phyloP scores from a whole-genome alignment of 2,797 vertebrate species.

The Adrianichthys oophorus region DNA sequence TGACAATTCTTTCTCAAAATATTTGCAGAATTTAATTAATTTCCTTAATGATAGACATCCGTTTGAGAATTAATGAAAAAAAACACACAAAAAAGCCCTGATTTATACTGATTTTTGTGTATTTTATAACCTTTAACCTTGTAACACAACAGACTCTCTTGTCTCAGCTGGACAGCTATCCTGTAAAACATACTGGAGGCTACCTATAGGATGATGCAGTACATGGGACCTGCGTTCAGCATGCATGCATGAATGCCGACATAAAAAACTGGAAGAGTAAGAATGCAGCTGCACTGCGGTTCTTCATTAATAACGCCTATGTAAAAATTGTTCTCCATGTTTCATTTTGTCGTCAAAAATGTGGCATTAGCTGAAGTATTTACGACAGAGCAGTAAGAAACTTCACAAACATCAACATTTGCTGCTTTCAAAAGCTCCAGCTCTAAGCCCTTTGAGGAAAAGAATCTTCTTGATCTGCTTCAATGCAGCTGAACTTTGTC shows the following conservation, averaged over 20 bases:
- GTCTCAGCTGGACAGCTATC: constrained; percentile 23
- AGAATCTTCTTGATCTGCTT: constrained; percentile 50
- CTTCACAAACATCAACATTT: constrained; percentile 18
- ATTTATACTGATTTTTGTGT: constrained; percentile 25
- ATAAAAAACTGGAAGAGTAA: constrained; percentile 12
- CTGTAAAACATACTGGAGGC: constrained; percentile 18
- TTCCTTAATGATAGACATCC: constrained; percentile 9
- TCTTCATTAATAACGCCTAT: constrained; percentile 28
- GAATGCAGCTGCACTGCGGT: constrained; percentile 9
- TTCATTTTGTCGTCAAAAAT: constrained; percentile 22
- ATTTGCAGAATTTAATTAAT: constrained; percentile 1
- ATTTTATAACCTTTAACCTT: constrained; percentile 36
- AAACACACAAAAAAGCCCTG: constrained; percentile 28
- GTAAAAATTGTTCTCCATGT: constrained; percentile 20
- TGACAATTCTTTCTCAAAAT: constrained; percentile 15
- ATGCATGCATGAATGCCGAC: constrained; percentile 23
- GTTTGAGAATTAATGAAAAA: constrained; percentile 23
- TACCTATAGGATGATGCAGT: constrained; percentile 16
- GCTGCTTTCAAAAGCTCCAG: constrained; percentile 40
- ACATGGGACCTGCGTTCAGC: constrained; percentile 16
- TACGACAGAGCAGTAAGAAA: constrained; percentile 21
- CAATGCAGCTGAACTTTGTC: constrained; percentile 41
- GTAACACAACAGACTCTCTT: constrained; percentile 31
- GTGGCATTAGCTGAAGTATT: constrained; percentile 9
- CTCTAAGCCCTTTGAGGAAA: constrained; percentile 41